Percentiles rank a stretch among this genome's conserved stretches.
These are phyloP conservation scores for Pteropus rufus DNA, from an alignment of 2,797 vertebrate genomes.

Conservation along the genomic window DNA sequence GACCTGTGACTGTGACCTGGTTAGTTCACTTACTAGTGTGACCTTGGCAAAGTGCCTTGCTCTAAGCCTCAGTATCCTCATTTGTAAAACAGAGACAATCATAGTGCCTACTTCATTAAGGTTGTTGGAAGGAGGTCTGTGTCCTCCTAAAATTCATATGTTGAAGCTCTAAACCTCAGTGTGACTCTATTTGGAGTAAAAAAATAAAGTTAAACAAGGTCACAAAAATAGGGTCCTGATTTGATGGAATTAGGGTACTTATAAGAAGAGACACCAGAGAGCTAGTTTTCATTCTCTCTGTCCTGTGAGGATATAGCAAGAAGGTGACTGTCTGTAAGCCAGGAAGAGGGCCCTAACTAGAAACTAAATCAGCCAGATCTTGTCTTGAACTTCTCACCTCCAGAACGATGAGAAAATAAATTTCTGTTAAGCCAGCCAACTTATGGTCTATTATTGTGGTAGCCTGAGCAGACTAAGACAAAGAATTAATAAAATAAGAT, in stretches of 20 bases:
- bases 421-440: background rate
- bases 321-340: background rate
- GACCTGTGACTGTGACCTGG: background rate
- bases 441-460: background rate
- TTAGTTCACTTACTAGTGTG: background rate
- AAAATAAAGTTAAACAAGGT: background rate
- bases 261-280: background rate
- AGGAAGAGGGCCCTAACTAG: background rate
- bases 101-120: background rate
- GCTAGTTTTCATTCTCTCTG: background rate
- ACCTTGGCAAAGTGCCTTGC: background rate
- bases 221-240: background rate
- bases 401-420: background rate
- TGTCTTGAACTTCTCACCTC: background rate
- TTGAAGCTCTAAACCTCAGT: background rate
- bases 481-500: background rate
- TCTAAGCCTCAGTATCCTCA: background rate
- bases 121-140: background rate
- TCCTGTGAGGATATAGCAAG: background rate
- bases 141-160: background rate
- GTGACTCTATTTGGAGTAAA: background rate
- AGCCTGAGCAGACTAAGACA: background rate
- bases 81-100: background rate
- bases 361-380: background rate
- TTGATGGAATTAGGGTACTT: background rate